Conservation (phyloP, 2,888 invertebrate genomes). For the Rhamphomyia laevipes region DNA sequence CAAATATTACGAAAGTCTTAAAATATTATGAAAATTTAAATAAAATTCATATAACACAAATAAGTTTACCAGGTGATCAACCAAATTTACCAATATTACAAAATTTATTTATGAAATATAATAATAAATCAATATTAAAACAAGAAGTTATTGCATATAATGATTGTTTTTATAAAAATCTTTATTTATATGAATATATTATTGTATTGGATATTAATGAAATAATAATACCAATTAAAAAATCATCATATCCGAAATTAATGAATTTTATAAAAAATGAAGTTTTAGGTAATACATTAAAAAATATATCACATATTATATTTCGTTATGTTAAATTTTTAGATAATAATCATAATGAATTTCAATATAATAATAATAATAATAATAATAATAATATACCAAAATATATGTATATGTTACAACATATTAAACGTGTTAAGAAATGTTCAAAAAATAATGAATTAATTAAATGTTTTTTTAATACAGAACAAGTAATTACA, state of each 20-base stretch:
- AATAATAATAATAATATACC: slow-evolving; percentile 42
- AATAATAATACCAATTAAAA: slow-evolving; percentile 62
- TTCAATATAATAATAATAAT: too few species aligned
- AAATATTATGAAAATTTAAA: slow-evolving; percentile 48
- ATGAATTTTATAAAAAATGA: slow-evolving; percentile 51
- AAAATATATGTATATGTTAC: slow-evolving; percentile 74
- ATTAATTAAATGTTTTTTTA: slow-evolving; percentile 84
- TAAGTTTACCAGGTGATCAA: slow-evolving; percentile 73
- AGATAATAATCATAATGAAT: too few species aligned
- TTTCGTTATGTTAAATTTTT: slow-evolving; percentile 80
- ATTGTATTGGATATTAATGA: slow-evolving; percentile 82
- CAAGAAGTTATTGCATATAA: slow-evolving; percentile 90
- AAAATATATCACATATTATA: slow-evolving; percentile 54
- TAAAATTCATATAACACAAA: slow-evolving; percentile 55
- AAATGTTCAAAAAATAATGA: slow-evolving; percentile 78
- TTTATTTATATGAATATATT: slow-evolving; percentile 75
- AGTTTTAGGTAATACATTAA: slow-evolving; percentile 53
- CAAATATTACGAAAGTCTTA: slow-evolving; percentile 67
- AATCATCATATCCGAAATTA: too few species aligned
- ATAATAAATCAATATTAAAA: slow-evolving; percentile 75
- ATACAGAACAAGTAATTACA: slow-evolving; percentile 69
- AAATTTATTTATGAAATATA: slow-evolving; percentile 71
- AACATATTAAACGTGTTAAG: slow-evolving; percentile 71
- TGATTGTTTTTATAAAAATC: slow-evolving; percentile 82
- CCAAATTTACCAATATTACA: slow-evolving; percentile 75